phyloP scores from a whole-genome alignment of 2,797 vertebrate genomes.

The Merluccius polli region DNA sequence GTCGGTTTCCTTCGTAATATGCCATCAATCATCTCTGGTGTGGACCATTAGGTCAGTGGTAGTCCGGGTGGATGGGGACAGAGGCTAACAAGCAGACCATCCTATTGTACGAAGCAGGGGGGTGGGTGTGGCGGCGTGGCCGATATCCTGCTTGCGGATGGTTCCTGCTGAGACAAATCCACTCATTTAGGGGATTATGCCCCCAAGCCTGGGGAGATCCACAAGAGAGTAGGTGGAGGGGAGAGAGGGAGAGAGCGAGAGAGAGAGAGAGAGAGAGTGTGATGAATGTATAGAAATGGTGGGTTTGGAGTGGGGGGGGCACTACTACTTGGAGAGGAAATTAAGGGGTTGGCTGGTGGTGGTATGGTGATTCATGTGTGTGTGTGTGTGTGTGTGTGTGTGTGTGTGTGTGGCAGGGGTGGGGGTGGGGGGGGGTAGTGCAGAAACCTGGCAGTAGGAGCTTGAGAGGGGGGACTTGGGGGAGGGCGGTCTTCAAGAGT shows the following conservation, averaged over 20 bases:
- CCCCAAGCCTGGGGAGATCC: slow-evolving; percentile 40
- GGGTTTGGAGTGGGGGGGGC: too few relatives aligned
- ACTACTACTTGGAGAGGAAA: background rate
- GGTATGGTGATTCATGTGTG: background rate
- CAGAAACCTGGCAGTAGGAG: slow-evolving; percentile 41
- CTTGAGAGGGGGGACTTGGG: slow-evolving; percentile 5
- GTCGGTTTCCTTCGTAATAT: background rate
- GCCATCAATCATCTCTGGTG: background rate
- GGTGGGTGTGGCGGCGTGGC: slow-evolving; percentile 46
- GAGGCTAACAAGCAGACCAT: slow-evolving; percentile 17
- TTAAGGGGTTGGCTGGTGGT: slow-evolving; percentile 25
- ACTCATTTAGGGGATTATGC: slow-evolving; percentile 61
- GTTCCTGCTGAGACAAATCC: slow-evolving; percentile 60
- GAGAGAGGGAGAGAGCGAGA: slow-evolving; percentile 31
- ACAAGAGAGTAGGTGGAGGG: slow-evolving; percentile 52
- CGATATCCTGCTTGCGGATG: slow-evolving; percentile 48
- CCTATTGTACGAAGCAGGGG: slow-evolving; percentile 32
- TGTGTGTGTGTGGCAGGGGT: slow-evolving; percentile 25
- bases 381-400: background rate
- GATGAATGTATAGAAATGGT: background rate
- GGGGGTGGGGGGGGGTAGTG: slow-evolving; percentile 26
- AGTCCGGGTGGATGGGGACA: slow-evolving; percentile 39
- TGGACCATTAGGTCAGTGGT: slow-evolving; percentile 25
- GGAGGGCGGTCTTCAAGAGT: slow-evolving; percentile 36
- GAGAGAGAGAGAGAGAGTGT: background rate